Conservation (phyloP, 2,113 vertebrate genomes). For the Daboia siamensis region DNA sequence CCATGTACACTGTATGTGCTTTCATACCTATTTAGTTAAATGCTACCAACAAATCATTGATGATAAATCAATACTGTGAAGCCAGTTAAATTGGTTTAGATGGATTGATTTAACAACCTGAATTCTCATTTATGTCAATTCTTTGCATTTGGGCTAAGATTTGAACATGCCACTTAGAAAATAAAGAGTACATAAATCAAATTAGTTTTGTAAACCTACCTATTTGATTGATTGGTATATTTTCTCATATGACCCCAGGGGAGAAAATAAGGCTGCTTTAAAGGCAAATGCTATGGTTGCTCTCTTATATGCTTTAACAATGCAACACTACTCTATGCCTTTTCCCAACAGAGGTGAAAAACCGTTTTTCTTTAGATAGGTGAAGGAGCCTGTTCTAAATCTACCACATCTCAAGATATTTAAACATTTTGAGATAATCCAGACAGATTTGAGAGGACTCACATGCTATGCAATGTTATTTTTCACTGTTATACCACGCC, state of each 20-base stretch:
- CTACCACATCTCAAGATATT: too few species aligned
- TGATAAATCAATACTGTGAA: neutral
- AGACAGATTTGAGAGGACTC: neutral
- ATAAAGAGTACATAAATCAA: neutral
- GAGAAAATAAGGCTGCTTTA: too few species aligned
- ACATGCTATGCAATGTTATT: neutral
- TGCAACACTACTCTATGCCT: neutral
- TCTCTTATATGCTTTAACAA: too few species aligned
- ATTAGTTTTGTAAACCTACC: neutral
- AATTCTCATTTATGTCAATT: neutral
- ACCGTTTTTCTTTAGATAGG: too few species aligned
- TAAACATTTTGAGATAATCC: neutral
- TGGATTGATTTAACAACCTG: neutral
- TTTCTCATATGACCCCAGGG: too few species aligned
- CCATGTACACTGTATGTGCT: neutral
- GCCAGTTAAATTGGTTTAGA: neutral
- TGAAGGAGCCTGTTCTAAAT: neutral
- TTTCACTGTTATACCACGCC: neutral
- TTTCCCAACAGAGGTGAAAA: neutral
- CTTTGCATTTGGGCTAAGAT: neutral
- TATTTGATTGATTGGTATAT: neutral
- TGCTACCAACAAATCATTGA: neutral
- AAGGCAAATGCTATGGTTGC: too few species aligned
- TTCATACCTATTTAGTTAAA: neutral
- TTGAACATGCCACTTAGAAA: neutral